Percentiles rank a stretch among this genome's conserved stretches.
phyloP scores from a whole-genome alignment of 2,888 invertebrate species.

The Nysson spinosus region DNA sequence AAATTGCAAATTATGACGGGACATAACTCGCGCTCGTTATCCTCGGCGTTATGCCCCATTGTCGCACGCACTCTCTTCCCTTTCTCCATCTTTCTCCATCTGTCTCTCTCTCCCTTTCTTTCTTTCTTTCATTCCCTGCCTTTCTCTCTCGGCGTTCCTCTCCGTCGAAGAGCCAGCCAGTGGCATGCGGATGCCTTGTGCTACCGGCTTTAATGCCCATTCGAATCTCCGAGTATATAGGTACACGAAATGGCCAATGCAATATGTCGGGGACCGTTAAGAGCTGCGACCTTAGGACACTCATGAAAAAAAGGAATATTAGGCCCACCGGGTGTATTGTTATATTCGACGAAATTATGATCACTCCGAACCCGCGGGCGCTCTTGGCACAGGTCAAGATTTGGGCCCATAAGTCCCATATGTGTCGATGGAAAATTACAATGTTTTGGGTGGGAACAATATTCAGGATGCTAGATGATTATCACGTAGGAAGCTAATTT shows the following conservation, averaged over 20 bases:
- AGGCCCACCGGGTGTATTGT: slow-evolving; percentile 12
- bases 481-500: no score
- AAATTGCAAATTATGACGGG: slow-evolving; percentile 65
- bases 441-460: no score
- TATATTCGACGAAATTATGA: slow-evolving; percentile 2
- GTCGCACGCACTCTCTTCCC: slow-evolving; percentile 37
- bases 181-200: slow-evolving; percentile 52
- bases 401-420: no score
- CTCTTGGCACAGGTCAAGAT: no score
- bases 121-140: neutral
- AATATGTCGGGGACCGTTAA: slow-evolving; percentile 57
- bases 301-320: slow-evolving; percentile 18
- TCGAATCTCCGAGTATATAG: slow-evolving; percentile 46
- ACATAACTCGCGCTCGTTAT: slow-evolving; percentile 65
- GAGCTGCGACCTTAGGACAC: slow-evolving; percentile 46
- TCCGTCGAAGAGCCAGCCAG: slow-evolving; percentile 1
- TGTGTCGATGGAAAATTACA: neutral
- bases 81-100: neutral
- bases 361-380: neutral
- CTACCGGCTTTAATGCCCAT: slow-evolving; percentile 52
- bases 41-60: slow-evolving; percentile 54
- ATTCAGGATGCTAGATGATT: no score
- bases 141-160: neutral
- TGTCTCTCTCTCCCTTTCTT: neutral
- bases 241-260: slow-evolving; percentile 51